Evolutionary conservation across 2,888 invertebrate genomes (phyloP).

Genomic region (Cyclophora albipunctata): DNA sequence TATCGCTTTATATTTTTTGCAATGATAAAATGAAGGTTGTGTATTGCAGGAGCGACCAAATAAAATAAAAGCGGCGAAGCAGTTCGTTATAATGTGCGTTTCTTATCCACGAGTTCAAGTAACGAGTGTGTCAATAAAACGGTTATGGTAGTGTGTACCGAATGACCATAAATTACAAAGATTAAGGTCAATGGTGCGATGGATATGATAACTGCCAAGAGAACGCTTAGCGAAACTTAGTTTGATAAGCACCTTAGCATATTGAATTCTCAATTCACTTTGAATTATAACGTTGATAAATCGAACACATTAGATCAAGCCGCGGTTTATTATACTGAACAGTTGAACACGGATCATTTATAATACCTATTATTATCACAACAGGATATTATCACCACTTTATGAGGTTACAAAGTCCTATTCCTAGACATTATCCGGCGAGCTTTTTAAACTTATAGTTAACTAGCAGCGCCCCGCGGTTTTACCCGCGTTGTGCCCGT

Average conservation of each 20-base stretch:
- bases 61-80: slow-evolving; percentile 12
- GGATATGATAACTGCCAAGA: slow-evolving; percentile 60
- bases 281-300: slow-evolving; percentile 5
- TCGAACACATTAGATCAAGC: background rate
- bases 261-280: slow-evolving; percentile 17
- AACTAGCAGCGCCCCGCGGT: no score
- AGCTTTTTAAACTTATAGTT: no score
- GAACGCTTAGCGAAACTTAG: slow-evolving; percentile 27
- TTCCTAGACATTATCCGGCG: no score
- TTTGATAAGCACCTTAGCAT: slow-evolving; percentile 16
- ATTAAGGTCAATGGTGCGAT: slow-evolving; percentile 70
- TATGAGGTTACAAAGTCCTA: no score
- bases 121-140: slow-evolving; percentile 65
- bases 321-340: background rate
- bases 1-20: slow-evolving; percentile 18
- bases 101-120: slow-evolving; percentile 50
- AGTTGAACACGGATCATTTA: no score
- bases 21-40: slow-evolving; percentile 20
- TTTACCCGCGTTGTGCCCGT: no score
- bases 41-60: slow-evolving; percentile 6
- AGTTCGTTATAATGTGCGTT: slow-evolving; percentile 33
- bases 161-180: slow-evolving; percentile 66
- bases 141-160: slow-evolving; percentile 60
- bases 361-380: background rate
- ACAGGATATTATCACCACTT: no score